Base-by-base conservation (phyloP, 2,113 vertebrate species). In the Grammomys dolichurus region DNA sequence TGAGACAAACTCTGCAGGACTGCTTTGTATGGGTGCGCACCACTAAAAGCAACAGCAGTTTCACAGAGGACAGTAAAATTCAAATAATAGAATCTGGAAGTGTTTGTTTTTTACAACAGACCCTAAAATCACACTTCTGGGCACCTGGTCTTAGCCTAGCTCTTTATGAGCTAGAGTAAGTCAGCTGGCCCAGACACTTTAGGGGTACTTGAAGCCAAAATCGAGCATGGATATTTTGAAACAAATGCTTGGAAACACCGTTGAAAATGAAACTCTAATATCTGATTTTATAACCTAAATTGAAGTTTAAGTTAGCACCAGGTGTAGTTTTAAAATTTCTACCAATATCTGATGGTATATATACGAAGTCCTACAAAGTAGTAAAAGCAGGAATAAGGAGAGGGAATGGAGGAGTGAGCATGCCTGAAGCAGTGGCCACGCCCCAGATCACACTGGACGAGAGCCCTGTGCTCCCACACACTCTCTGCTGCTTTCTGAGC, bases 101-200 rank as follows among this genome's bases (percentile, higher is more conserved):
- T 95, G 92, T 82, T 98, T 96, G 89, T 96, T 98, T 67, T 96
- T 97, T 95, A 97, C 94, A 96, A 97, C 89, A 97, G 48, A 89
- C 87, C 19, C 96, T 97, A 96, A 97, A 98, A 98, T 90, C 97
- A 88, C n/a, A 93, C 51, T 95, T 97, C 93, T 70, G 78, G 97
- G 91, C 94, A 95, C 97, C 85, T 97, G 87, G 51, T 77, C 85
- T 95, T 56, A 90, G 91, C 87, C 6, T 95, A 94, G 36, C 19
- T 98, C 87, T 98, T 98, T 97, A 96, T 48, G 94, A 97, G 85
- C 97, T 88, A 16, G 94, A 97, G 82, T 97, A 98, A 94, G 73
- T 0, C 97, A 84, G 97, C 98, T 92, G 36, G 75, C n/a, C 96
- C 58, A 96, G 97, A 92, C 96, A 92, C 88, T 97, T 98, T 77